Evolutionary conservation across 1,140 invertebrate species (phyloP), one percentile per base, ranked within the genome.

Genomic region (Drosophila aff.): DNA sequence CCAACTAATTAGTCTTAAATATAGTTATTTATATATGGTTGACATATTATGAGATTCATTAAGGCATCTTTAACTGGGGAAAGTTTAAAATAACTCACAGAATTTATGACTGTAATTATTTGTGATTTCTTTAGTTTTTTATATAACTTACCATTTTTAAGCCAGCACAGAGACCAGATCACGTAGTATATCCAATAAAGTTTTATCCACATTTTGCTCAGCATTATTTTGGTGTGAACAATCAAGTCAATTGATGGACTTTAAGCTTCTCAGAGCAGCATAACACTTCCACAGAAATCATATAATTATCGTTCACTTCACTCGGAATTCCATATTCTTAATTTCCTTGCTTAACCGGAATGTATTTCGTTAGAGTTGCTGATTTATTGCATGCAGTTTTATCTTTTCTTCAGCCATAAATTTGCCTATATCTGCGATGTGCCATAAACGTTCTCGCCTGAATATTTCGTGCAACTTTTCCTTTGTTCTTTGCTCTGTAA

Each of bases 151-250:
- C 83, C 83, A 18, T 46, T 67, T 23, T 60, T 41, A n/a, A 69
- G 36, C 53, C 68, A 89, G 65, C 53, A 50, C 21, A 87, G 43
- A 15, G 53, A 66, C 46, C 46, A 53, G n/a, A 87, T 55, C 28
- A 76, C 52, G 44, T 40, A 66, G 62, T 26, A 79, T 72, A 81
- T 55, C 61, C 67, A 57, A 67, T 80, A 57, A 46, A 55, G 41
- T 49, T 71, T 49, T 59, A 78, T 84, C 84, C 84, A 89, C 84
- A 87, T 90, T 71, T 81, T 86, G 71, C 40, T 40, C 13, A 28
- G 1, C 55, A n/a, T 26, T 61, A 16, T 23, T 38, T 11, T 36
- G 16, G 4, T 40, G n/a, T 60, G 23, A 21, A 11, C 31, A 66
- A 47, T 33, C 6, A 28, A 44, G 16, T 65, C 18, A 55, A 36